Conservation (phyloP, 2,797 vertebrate genomes). For the Takifugu ocellatus region DNA sequence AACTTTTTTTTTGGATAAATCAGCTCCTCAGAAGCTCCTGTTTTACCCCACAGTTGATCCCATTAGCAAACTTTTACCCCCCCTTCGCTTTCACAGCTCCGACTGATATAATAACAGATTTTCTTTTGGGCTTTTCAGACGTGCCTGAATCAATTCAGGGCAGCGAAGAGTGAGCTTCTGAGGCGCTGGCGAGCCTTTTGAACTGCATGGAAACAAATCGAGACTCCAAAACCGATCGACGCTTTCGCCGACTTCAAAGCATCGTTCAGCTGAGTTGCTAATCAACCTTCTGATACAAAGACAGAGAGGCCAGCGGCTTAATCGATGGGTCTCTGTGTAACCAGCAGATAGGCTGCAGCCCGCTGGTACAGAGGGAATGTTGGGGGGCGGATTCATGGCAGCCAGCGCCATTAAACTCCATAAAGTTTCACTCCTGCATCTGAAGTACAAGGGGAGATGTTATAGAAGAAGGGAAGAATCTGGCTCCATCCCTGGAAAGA, state of each 20-base stretch:
- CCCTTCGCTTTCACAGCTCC: no score
- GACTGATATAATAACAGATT: background rate
- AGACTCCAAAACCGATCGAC: conserved; percentile 5
- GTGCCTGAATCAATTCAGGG: conserved; percentile 22
- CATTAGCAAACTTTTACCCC: conserved; percentile 1
- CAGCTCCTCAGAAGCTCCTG: no score
- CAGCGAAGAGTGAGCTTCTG: conserved; percentile 1
- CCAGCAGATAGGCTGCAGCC: conserved; percentile 62
- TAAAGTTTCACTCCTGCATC: conserved; percentile 53
- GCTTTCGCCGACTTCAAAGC: conserved; percentile 2
- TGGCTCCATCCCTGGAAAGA: conserved; percentile 79
- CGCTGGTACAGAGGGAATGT: conserved; percentile 69
- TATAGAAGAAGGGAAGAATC: conserved; percentile 82
- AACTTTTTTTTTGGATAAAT: no score
- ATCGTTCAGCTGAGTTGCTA: conserved; percentile 30
- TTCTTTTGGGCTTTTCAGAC: conserved; percentile 8
- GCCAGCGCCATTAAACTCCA: conserved; percentile 80
- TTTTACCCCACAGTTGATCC: background rate
- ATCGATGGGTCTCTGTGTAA: conserved; percentile 68
- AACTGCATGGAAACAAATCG: conserved; percentile 1
- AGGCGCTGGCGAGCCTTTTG: conserved; percentile 8
- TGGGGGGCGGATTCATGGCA: conserved; percentile 65
- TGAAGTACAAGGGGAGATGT: conserved; percentile 71
- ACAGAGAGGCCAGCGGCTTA: conserved; percentile 53
- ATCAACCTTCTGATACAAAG: conserved; percentile 41